These are phyloP conservation scores for Penaeus monodon DNA, from an alignment of 2,888 invertebrate genomes.

Conservation along the genomic window DNA sequence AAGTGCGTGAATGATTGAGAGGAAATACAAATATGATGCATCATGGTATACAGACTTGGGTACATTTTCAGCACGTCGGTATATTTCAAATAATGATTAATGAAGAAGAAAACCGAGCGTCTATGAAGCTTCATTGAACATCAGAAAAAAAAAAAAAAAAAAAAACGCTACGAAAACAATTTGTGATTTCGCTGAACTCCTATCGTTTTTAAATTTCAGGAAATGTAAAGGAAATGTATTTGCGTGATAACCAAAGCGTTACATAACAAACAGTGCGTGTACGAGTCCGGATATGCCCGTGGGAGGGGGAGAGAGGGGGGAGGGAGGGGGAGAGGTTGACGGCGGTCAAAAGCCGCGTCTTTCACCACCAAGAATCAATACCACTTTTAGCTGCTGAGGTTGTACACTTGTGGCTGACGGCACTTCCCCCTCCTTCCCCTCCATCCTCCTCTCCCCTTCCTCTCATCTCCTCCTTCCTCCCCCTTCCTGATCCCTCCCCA, in stretches of 20 bases:
- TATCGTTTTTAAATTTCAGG: too few relatives aligned
- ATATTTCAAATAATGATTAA: too few relatives aligned
- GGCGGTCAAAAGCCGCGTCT: slow-evolving; percentile 21
- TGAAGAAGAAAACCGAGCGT: too few relatives aligned
- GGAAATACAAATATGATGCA: too few relatives aligned
- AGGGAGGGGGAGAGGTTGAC: neutral
- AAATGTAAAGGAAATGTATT: too few relatives aligned
- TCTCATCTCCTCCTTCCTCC: neutral
- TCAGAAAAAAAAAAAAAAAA: too few relatives aligned
- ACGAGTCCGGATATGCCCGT: neutral
- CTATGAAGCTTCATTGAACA: too few relatives aligned
- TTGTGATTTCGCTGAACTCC: too few relatives aligned
- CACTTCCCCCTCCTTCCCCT: neutral
- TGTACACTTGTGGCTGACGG: slow-evolving; percentile 9
- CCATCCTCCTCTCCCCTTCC: neutral
- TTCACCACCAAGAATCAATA: slow-evolving; percentile 21
- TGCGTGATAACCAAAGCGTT: neutral
- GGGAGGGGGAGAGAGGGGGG: neutral
- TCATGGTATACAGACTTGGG: too few relatives aligned
- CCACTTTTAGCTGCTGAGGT: slow-evolving; percentile 25
- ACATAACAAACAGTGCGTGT: neutral
- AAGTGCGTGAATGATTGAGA: too few relatives aligned
- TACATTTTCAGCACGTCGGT: too few relatives aligned
- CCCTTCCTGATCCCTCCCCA: neutral
- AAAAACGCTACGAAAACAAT: too few relatives aligned